These are phyloP conservation scores for Tethya wilhelma DNA, from an alignment of 37 sponge, comb jelly and placozoan species.

Conservation along the genomic window DNA sequence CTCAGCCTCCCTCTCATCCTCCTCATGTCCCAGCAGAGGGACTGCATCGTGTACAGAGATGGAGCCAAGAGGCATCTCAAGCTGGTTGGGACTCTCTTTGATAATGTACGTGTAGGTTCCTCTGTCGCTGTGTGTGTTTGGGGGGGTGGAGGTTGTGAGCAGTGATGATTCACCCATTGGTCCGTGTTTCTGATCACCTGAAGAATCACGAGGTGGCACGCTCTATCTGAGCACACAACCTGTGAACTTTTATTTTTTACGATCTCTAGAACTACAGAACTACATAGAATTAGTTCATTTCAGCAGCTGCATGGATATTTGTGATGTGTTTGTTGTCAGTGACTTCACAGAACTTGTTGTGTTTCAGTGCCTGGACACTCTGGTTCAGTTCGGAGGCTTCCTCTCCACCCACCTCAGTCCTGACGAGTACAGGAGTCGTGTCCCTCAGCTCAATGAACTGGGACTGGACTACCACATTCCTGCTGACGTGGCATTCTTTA, in stretches of 20 bases:
- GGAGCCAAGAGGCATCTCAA: slow-evolving; percentile 83
- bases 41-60: slow-evolving; percentile 80
- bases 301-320: background rate
- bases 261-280: too few relatives aligned
- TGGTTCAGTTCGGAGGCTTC: slow-evolving; percentile 96
- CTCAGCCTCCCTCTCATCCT: slow-evolving; percentile 91
- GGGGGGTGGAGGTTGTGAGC: too few relatives aligned
- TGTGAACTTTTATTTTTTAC: too few relatives aligned
- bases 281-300: too few relatives aligned
- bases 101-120: slow-evolving; percentile 65
- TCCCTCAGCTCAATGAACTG: slow-evolving; percentile 81
- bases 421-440: slow-evolving; percentile 76
- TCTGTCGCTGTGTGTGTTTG: too few relatives aligned
- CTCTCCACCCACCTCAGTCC: slow-evolving; percentile 83
- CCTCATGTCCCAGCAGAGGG: slow-evolving; percentile 94
- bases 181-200: too few relatives aligned
- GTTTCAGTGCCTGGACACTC: slow-evolving; percentile 93
- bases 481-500: slow-evolving; percentile 91
- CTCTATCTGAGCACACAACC: too few relatives aligned
- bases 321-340: background rate
- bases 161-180: too few relatives aligned
- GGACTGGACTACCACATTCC: slow-evolving; percentile 82
- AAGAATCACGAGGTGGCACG: too few relatives aligned
- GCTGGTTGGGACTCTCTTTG: slow-evolving; percentile 84
- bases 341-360: background rate